Evolutionary conservation across 2,113 vertebrate genomes (phyloP).

Genomic region (Conger conger): DNA sequence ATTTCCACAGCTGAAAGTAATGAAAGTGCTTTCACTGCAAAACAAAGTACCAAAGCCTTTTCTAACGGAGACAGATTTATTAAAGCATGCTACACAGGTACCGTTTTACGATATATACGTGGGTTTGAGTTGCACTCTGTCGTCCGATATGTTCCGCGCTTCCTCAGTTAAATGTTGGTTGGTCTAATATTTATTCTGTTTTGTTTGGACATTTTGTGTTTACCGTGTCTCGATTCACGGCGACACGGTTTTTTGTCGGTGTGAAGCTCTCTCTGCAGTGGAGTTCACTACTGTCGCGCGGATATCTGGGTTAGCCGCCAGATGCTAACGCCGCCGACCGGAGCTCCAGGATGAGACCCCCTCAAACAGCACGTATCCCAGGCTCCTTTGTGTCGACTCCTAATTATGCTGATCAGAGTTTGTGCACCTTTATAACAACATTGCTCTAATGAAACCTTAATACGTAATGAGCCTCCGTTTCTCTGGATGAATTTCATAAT

Average conservation of each 20-base stretch:
- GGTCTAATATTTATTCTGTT: background rate
- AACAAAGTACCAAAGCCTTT: background rate
- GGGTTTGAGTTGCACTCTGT: background rate
- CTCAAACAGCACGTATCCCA: conserved; percentile 45
- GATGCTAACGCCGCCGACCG: background rate
- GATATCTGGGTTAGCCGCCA: background rate
- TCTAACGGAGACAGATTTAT: background rate
- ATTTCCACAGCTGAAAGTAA: background rate
- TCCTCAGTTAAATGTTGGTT: background rate
- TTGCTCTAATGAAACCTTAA: conserved; percentile 76
- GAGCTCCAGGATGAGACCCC: background rate
- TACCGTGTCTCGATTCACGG: too few relatives aligned
- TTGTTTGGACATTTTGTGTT: background rate
- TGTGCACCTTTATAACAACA: conserved; percentile 72
- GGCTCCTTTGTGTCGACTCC: conserved; percentile 32
- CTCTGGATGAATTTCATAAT: conserved; percentile 92
- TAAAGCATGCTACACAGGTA: background rate
- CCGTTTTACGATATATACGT: background rate
- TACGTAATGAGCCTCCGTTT: conserved; percentile 82
- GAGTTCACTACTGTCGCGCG: background rate
- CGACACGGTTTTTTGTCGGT: background rate
- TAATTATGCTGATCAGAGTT: conserved; percentile 69
- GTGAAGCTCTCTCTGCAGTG: background rate
- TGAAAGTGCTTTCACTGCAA: background rate
- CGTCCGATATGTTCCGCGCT: background rate